phyloP scores from a whole-genome alignment of 2,113 vertebrate genomes.

The Cyanoramphus novaezelandiae region DNA sequence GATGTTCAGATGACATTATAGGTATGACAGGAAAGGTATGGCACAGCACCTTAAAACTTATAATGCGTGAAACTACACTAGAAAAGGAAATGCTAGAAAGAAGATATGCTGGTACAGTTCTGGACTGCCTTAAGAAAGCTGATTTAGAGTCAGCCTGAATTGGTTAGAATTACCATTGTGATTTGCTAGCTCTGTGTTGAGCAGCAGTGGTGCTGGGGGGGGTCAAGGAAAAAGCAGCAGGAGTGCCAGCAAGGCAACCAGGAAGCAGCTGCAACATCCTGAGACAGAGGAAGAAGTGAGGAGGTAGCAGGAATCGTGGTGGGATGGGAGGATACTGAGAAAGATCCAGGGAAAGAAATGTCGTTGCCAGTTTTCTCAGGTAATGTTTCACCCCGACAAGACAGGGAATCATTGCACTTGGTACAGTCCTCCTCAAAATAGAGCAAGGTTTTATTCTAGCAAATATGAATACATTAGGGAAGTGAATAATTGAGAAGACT shows the following conservation, averaged over 20 bases:
- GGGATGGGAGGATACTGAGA: not conserved
- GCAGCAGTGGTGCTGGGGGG: not conserved
- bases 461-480: constrained; percentile 15
- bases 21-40: not conserved
- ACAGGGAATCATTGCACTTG: not conserved
- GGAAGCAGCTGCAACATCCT: not conserved
- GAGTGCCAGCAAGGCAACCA: not conserved
- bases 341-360: not conserved
- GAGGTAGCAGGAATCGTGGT: not conserved
- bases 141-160: not conserved
- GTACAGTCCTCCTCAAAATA: not conserved
- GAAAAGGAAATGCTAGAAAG: not conserved
- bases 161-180: not conserved
- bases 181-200: not conserved
- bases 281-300: not conserved
- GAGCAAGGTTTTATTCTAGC: not conserved
- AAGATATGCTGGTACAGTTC: not conserved
- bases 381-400: not conserved
- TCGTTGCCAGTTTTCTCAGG: not conserved
- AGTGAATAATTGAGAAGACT: constrained; percentile 22
- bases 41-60: fast-evolving
- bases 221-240: not conserved
- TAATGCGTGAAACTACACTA: not conserved
- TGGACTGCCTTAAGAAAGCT: not conserved
- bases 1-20: not conserved